Evolutionary conservation across 2,797 vertebrate species (phyloP), one percentile per base, ranked within the genome.

Genomic region (Macroramphosus scolopax): DNA sequence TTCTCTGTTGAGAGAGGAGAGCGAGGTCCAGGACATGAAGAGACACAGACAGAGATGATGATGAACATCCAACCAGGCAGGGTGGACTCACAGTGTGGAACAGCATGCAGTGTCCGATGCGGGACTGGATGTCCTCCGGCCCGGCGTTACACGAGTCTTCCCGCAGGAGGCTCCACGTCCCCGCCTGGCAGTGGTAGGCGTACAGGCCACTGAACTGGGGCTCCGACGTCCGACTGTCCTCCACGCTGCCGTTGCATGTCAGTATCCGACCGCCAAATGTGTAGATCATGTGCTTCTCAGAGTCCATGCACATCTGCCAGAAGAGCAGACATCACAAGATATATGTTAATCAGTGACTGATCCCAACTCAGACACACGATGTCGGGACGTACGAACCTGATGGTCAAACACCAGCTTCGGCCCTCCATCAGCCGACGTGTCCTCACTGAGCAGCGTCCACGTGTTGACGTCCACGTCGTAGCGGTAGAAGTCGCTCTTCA

Each of bases 261-360:
- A 99, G 87, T 75, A 99, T 98, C 11, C 97, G 90, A 3, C 97
- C 96, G 1, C 96, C 96, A 5, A 98, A 98, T 0, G 96, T 98
- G 79, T 98, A 98, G 77, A 98, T 98, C 96, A 98, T 98, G 78
- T 99, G 97, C 68, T 97, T 97, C 78, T 98, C 96, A 0, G 96
- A 97, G 88, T 99, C 96, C 97, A 98, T 99, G 64, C 96, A 99
- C 97, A 99, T 99, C 97, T 98, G 76, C 44, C 69, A 17, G 41
- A 71, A 26, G 4, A 15, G 53, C 8, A 12, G 12, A 4, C 20
- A 22, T 22, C 20, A 22, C n/a, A n/a, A n/a, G n/a, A n/a, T n/a
- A n/a, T n/a, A n/a, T n/a, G n/a, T n/a, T n/a, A n/a, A n/a, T n/a
- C n/a, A n/a, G n/a, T n/a, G n/a, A n/a, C n/a, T n/a, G n/a, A n/a